Evolutionary conservation across 2,888 invertebrate genomes (phyloP).

Genomic region (Yponomeuta plumbellus): DNA sequence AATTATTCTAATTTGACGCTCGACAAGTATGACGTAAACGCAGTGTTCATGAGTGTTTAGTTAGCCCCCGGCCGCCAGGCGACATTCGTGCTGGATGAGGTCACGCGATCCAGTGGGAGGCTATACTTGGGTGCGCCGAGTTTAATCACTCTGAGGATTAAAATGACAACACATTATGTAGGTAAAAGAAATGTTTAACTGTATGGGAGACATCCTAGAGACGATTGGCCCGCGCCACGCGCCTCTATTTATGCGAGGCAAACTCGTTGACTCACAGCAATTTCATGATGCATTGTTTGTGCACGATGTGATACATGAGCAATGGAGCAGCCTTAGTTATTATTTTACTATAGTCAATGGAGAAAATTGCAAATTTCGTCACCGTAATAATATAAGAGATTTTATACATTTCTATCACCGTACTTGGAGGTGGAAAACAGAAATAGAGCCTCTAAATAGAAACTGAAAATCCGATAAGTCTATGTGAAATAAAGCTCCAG

Average conservation of each 20-base stretch:
- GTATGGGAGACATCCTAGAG: conserved; percentile 10
- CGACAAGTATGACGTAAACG: conserved; percentile 7
- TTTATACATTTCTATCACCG: conserved; percentile 2
- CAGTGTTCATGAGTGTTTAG: conserved; percentile 1
- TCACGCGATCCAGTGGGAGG: conserved; percentile 38
- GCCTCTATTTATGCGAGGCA: conserved; percentile 34
- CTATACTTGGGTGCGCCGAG: conserved; percentile 27
- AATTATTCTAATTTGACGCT: conserved; percentile 14
- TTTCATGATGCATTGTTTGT: conserved; percentile 45
- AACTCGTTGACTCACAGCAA: conserved; percentile 21
- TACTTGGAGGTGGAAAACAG: not conserved
- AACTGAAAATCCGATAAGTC: conserved; percentile 16
- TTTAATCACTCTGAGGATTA: conserved; percentile 11
- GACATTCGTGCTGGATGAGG: conserved; percentile 32
- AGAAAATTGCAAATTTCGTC: not conserved
- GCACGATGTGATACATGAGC: conserved; percentile 28
- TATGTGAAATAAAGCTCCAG: not conserved
- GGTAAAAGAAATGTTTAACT: not conserved
- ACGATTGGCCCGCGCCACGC: conserved; percentile 18
- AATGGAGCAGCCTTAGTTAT: too few species aligned
- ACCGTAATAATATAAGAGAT: not conserved
- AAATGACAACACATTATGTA: not conserved
- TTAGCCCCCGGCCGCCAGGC: conserved; percentile 3
- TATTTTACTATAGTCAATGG: not conserved
- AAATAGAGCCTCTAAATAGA: conserved; percentile 15